Evolutionary conservation across 2,113 vertebrate genomes (phyloP), one percentile per base, ranked within the genome.

Genomic region (Lathamus discolor): DNA sequence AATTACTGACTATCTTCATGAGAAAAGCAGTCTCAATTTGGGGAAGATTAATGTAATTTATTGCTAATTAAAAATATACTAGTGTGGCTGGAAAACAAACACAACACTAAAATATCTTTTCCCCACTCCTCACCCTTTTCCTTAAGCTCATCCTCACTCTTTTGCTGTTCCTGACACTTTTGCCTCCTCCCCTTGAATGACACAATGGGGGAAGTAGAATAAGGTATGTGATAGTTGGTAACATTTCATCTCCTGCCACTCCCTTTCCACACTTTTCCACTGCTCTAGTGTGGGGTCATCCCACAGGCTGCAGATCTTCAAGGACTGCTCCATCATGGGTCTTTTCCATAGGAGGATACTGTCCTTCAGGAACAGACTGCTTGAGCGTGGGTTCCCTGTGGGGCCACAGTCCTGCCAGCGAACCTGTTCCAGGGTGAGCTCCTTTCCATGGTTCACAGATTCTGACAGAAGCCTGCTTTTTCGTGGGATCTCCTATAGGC

Each of bases 311-410:
- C 12, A 54, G 23, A 1, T 73, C 33, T 73, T 54, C 37, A 41
- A 8, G 4, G 33, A 29, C 11, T 87, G 5, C 10, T 69, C 13
- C 20, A 54, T 5, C 2, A 4, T 12, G 25, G 9, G 11, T 51
- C 24, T 12, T 39, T 63, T n/a, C 23, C 24, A 25, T 4, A 4
- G 25, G 5, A 5, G 20, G 5, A 6, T 23, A 37, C 7, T 77
- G 27, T 35, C 33, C 33, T 73, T 86, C 76, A 88, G 19, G 11
- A 73, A 35, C 14, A 79, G 61, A 20, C 17, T 78, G 3, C 8
- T 77, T 3, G 9, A 35, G 6, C 13, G 8, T 67, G 22, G 11
- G 12, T 33, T 0, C 16, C 7, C 24, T 24, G 1, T 0, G 1
- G 9, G 31, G 8, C 5, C 37, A 35, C 19, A 54, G 11, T 72